Conservation (phyloP, 35 echinoderm and acorn worm species). For the Acanthaster planci region DNA sequence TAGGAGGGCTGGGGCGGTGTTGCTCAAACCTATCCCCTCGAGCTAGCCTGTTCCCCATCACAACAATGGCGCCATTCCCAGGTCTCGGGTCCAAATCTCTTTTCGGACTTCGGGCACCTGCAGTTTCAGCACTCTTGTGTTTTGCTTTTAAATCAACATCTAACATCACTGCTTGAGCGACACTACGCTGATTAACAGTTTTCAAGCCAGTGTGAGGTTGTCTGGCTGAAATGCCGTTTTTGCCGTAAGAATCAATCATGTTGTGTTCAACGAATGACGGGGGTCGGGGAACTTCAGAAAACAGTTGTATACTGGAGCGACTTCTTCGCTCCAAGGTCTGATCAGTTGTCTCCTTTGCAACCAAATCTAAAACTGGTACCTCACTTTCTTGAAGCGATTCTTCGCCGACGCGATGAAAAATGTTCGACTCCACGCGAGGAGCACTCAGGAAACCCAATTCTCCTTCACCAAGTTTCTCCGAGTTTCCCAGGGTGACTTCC, state of each 20-base stretch:
- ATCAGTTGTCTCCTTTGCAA: no score
- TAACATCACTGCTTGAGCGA: neutral
- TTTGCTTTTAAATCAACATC: neutral
- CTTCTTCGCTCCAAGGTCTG: no score
- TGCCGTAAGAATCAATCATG: neutral
- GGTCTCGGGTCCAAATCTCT: neutral
- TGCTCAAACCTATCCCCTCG: neutral
- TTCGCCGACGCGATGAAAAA: no score
- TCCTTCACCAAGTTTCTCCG: no score
- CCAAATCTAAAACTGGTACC: no score
- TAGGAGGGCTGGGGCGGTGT: slow-evolving; percentile 36
- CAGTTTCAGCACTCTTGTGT: no score
- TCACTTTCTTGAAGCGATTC: no score
- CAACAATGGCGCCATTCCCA: neutral
- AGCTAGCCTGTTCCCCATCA: neutral
- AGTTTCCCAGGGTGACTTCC: no score
- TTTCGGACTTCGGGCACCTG: no score
- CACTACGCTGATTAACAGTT: neutral
- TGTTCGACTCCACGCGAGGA: no score
- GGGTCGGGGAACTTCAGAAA: neutral
- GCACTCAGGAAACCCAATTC: no score
- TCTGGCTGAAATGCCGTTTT: neutral
- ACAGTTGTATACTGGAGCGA: no score
- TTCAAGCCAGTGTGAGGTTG: neutral
- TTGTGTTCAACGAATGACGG: neutral